Evolutionary conservation across 2,888 invertebrate species (phyloP), one percentile per base, ranked within the genome.

Genomic region (Chloroclystis v-ata): DNA sequence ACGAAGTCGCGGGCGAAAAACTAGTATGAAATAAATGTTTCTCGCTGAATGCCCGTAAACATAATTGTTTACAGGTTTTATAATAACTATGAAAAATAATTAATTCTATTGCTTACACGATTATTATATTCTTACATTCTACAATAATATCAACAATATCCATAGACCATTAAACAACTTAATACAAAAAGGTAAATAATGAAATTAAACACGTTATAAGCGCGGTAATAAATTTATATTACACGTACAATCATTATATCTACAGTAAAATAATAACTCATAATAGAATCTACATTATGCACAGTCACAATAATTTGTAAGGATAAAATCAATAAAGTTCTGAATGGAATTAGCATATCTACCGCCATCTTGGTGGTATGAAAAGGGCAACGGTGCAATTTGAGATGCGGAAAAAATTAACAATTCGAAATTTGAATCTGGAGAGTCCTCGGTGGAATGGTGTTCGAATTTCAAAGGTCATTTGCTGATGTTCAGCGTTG

Each of bases 371-470:
- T 55, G 48, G 37, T 11, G 40, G 47, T 47, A 52, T 52, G 49
- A 53, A 57, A 55, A 51, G 55, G 51, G 49, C 55, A 52, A 43
- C 52, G 46, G 39, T 38, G 26, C 45, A 54, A 58, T 52, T 35
- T 39, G 58, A 58, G 54, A 56, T 37, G 58, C 52, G 56, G 52
- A 54, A 54, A 56, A 58, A 58, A 58, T 52, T 54, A 39, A 56
- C 56, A 56, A 56, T 54, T 56, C 52, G 54, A 46, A 49, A 56
- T 58, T 52, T 49, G 56, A 58, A 54, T 49, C 57, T 46, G 41
- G 45, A 54, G 50, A 43, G 50, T 47, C 44, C 44, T 49, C 13
- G 29, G 20, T 37, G 16, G 33, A 28, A 43, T 26, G 28, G 12
- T n/a, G 33, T 35, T 37, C 40, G 26, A 43, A 44, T 37, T 37